phyloP scores from a whole-genome alignment of 1,140 invertebrate species.

The Diploscapter pachys region DNA sequence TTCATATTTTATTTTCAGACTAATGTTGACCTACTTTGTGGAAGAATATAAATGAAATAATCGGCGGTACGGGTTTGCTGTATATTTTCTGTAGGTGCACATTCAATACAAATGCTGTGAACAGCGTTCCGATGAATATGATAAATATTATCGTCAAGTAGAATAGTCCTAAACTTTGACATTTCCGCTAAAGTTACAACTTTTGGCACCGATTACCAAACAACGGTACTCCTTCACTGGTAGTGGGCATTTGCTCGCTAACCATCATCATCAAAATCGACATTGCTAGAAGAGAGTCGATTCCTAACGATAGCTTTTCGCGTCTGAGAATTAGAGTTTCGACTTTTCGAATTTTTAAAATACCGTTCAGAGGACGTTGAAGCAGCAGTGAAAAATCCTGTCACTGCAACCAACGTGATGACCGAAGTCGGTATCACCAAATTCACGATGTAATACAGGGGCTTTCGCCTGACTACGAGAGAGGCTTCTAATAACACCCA shows the following conservation, averaged over 20 bases:
- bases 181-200: too few relatives aligned
- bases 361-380: conserved; percentile 53
- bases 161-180: conserved; percentile 38
- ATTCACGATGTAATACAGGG: conserved; percentile 55
- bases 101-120: conserved; percentile 58
- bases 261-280: conserved; percentile 57
- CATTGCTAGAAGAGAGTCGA: conserved; percentile 59
- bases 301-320: conserved; percentile 54
- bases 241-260: conserved; percentile 50
- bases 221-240: conserved; percentile 51
- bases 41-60: conserved; percentile 52
- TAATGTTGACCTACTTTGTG: conserved; percentile 36
- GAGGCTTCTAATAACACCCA: conserved; percentile 56
- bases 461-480: conserved; percentile 51
- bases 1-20: neutral
- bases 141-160: conserved; percentile 57
- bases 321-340: conserved; percentile 28
- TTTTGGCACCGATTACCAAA: conserved; percentile 35
- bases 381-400: conserved; percentile 59
- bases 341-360: neutral
- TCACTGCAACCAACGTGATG: conserved; percentile 58
- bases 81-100: conserved; percentile 56
- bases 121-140: conserved; percentile 56
- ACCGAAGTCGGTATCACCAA: conserved; percentile 55
- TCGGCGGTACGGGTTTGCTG: conserved; percentile 52